phyloP scores from a whole-genome alignment of 1,140 invertebrate genomes.

The Heliothis subflexa region DNA sequence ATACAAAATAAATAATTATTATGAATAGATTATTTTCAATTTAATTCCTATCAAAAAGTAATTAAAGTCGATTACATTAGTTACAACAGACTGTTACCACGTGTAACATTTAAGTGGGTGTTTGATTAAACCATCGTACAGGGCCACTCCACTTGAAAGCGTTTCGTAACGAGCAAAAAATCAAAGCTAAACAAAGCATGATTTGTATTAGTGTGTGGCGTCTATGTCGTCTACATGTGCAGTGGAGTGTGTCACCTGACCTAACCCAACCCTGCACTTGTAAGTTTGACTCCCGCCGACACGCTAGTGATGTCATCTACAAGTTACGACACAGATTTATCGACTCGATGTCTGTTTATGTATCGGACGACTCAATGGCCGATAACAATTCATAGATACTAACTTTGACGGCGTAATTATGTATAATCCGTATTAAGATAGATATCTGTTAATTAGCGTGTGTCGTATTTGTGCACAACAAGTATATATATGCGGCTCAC shows the following conservation, averaged over 20 bases:
- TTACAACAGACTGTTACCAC: conserved; percentile 7
- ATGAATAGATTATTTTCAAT: conserved; percentile 20
- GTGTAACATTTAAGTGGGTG: conserved; percentile 34
- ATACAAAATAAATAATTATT: neutral
- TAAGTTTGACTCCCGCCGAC: conserved; percentile 65
- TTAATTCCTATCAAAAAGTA: conserved; percentile 14
- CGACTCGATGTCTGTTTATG: conserved; percentile 40
- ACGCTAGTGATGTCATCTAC: conserved; percentile 54
- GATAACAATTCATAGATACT: neutral
- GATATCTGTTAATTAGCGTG: neutral
- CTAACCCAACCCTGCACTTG: conserved; percentile 82
- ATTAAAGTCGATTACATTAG: conserved; percentile 28
- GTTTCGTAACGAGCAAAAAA: conserved; percentile 41
- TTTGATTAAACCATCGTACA: conserved; percentile 22
- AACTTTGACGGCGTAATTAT: neutral
- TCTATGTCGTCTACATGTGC: conserved; percentile 62
- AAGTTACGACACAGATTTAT: conserved; percentile 43
- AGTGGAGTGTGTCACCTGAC: conserved; percentile 78
- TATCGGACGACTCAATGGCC: neutral
- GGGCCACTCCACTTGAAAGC: conserved; percentile 35
- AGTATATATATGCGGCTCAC: neutral
- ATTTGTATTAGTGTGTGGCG: conserved; percentile 52
- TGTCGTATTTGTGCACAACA: neutral
- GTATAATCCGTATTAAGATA: neutral
- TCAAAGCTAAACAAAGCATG: conserved; percentile 38